Percentiles rank a stretch among this genome's conserved stretches.
These are phyloP conservation scores for Galerucella calmariensis DNA, from an alignment of 2,888 invertebrate genomes.

Conservation along the genomic window DNA sequence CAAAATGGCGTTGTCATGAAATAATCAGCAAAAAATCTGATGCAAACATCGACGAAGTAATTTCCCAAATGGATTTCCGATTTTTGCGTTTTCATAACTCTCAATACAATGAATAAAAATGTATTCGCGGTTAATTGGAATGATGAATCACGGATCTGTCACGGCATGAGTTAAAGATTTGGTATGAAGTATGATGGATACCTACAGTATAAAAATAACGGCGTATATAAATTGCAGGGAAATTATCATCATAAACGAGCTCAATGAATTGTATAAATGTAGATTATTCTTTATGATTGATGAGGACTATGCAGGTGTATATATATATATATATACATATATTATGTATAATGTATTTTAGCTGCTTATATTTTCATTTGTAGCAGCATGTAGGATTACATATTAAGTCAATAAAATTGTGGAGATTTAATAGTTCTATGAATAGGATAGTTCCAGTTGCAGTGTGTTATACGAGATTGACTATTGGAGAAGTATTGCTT, in stretches of 20 bases:
- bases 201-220: background rate
- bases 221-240: background rate
- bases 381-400: background rate
- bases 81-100: background rate
- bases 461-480: no score
- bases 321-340: no score
- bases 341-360: conserved; percentile 1
- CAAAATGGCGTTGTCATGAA: background rate
- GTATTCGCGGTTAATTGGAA: conserved; percentile 11
- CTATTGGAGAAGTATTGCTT: no score
- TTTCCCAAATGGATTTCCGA: background rate
- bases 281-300: conserved; percentile 10
- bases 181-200: conserved; percentile 11
- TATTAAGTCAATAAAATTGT: background rate
- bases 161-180: conserved; percentile 3
- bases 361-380: background rate
- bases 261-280: conserved; percentile 13
- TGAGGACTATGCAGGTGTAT: conserved; percentile 10
- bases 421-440: background rate
- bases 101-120: background rate
- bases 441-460: background rate
- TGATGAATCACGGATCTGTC: conserved; percentile 10
- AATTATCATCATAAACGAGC: conserved; percentile 9
- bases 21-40: background rate
- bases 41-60: background rate